Evolutionary conservation across 1,140 invertebrate genomes (phyloP).

Genomic region (Lepidotrigona ventralis): DNA sequence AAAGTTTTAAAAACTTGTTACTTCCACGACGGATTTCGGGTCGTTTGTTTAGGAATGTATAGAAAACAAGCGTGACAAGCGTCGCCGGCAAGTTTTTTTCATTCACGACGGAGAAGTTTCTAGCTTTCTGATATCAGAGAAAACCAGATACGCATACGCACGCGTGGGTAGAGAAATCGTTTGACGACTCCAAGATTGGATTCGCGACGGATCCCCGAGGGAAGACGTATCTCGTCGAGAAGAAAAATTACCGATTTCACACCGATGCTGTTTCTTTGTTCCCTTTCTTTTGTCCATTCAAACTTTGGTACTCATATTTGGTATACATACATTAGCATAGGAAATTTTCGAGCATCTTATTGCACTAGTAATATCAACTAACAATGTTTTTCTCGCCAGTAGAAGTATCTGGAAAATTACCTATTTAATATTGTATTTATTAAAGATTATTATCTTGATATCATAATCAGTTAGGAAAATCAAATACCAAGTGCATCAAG

Average conservation of each 20-base stretch:
- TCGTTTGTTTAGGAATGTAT: not conserved
- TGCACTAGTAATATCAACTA: too few species aligned
- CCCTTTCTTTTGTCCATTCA: not conserved
- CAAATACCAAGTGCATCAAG: too few species aligned
- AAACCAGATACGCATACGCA: too few species aligned
- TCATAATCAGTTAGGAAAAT: too few species aligned
- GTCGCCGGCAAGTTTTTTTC: constrained; percentile 5
- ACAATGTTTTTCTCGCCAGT: too few species aligned
- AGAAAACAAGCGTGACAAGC: constrained; percentile 2
- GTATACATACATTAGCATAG: not conserved
- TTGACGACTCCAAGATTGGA: constrained; percentile 11
- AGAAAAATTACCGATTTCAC: constrained; percentile 3
- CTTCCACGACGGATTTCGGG: not conserved
- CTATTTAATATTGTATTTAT: too few species aligned
- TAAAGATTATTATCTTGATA: too few species aligned
- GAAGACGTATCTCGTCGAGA: not conserved
- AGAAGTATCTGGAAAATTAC: too few species aligned
- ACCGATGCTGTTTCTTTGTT: not conserved
- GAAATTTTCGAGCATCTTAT: not conserved
- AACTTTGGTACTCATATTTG: not conserved
- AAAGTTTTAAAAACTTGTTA: constrained; percentile 6
- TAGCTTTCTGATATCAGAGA: not conserved
- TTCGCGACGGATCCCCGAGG: not conserved
- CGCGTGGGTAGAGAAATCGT: not conserved
- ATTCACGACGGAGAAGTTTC: constrained; percentile 10